Evolutionary conservation across 2,888 invertebrate genomes (phyloP), one percentile per base, ranked within the genome.

Genomic region (Chironomus riparius): DNA sequence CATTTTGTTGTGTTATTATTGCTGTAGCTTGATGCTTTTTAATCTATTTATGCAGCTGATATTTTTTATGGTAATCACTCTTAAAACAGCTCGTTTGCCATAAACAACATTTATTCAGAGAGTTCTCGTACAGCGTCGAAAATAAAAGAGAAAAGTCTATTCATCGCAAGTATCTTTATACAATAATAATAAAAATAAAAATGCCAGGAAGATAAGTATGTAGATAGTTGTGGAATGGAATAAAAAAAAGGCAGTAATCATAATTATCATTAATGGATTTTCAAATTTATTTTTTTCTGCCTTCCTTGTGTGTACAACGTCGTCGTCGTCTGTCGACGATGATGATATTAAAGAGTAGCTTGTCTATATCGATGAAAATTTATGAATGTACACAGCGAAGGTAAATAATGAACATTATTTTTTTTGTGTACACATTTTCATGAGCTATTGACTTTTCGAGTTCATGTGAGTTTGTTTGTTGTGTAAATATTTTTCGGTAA

Each of bases 1-100:
- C 38, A 38, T 38, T 38, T 38, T 38, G 38, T 38, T 38, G 38
- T 38, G 38, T 38, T 38, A 38, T 38, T 38, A 38, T 38, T 38
- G 38, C 38, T 10, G 38, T 38, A 38, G 38, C 38, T 38, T 38
- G 38, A 38, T 15, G 56, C 56, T 56, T 56, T 56, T 18, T 56
- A 65, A 65, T 65, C 65, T 65, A 65, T 65, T 65, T 65, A 65
- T 65, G 65, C 65, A 65, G 65, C 65, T 65, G 65, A 65, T 65
- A 65, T 56, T 56, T 65, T 65, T 65, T 65, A 65, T 65, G 65
- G 65, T 65, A 65, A 65, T 65, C 65, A 65, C 65, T 65, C 24
- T 65, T 65, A 12, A 65, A 56, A 56, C 56, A 56, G 56, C 56
- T 56, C 56, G 56, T 56, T 56, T 18, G 56, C 15, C 18, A 56